These are phyloP conservation scores for Beris morrisii DNA, from an alignment of 2,888 invertebrate species.

Conservation along the genomic window DNA sequence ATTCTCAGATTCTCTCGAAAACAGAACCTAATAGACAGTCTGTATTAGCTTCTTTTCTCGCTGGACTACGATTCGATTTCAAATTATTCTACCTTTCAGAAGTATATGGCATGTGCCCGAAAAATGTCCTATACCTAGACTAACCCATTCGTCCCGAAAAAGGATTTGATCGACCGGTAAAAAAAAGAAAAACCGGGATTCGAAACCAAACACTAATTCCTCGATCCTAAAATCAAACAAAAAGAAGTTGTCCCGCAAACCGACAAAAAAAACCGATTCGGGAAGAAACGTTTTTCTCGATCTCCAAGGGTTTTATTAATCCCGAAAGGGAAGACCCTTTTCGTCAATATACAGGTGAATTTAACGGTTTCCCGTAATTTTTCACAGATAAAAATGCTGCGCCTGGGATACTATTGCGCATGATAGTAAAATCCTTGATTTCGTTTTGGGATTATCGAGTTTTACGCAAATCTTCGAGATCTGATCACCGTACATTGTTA, in stretches of 20 bases:
- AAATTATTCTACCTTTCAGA: background rate
- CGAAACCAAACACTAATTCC: slow-evolving; percentile 14
- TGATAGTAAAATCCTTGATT: background rate
- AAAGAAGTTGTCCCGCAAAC: background rate
- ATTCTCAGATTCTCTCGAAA: too few relatives aligned
- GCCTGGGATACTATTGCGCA: background rate
- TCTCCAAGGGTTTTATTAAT: slow-evolving; percentile 15
- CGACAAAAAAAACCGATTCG: background rate
- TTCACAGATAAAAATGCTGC: slow-evolving; percentile 3
- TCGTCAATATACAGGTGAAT: slow-evolving; percentile 24
- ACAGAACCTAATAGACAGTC: too few relatives aligned
- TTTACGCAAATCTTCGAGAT: slow-evolving; percentile 20
- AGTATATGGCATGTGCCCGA: slow-evolving; percentile 15
- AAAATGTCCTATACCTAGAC: background rate
- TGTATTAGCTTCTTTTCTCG: too few relatives aligned
- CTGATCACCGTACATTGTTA: too few relatives aligned
- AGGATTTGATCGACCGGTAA: slow-evolving; percentile 1
- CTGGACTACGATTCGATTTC: too few relatives aligned
- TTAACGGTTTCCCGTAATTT: slow-evolving; percentile 24
- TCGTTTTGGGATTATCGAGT: slow-evolving; percentile 16
- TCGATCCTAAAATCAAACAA: slow-evolving; percentile 1
- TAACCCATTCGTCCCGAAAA: slow-evolving; percentile 4
- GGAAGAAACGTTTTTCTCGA: slow-evolving; percentile 8
- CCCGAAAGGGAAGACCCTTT: slow-evolving; percentile 11
- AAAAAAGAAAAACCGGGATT: slow-evolving; percentile 1